Evolutionary conservation across 2,888 invertebrate species (phyloP).

Genomic region (Agriotes lineatus): DNA sequence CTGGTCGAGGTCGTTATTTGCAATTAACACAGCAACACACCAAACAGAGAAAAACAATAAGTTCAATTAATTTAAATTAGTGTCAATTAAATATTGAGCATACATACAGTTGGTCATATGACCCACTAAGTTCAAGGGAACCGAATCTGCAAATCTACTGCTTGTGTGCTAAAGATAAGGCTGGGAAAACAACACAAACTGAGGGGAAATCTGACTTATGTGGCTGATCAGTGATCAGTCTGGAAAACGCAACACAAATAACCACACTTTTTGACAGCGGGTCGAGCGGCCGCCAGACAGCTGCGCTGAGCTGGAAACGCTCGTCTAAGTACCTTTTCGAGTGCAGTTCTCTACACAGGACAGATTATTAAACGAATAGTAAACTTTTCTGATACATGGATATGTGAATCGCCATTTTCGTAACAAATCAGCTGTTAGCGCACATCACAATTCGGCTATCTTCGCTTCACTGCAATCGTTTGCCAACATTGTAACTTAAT

Average conservation of each 20-base stretch:
- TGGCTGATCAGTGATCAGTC: not conserved
- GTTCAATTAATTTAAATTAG: conserved; percentile 57
- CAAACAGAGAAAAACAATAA: conserved; percentile 41
- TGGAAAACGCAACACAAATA: conserved; percentile 25
- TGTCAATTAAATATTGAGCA: conserved; percentile 54
- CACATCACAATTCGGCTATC: conserved; percentile 31
- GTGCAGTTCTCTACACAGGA: conserved; percentile 21
- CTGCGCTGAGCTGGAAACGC: too few relatives aligned
- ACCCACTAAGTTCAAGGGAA: conserved; percentile 37
- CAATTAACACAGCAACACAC: conserved; percentile 38
- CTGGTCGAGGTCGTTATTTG: conserved; percentile 27
- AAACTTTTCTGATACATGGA: conserved; percentile 48
- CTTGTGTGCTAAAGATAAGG: not conserved
- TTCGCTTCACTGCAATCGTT: conserved; percentile 19
- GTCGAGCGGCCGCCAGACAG: too few relatives aligned
- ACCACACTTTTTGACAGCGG: conserved; percentile 48
- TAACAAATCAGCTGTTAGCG: conserved; percentile 61
- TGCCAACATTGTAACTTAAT: too few relatives aligned
- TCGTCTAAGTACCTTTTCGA: conserved; percentile 24
- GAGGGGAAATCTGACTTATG: not conserved
- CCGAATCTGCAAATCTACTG: not conserved
- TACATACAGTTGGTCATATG: conserved; percentile 47
- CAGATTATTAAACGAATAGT: conserved; percentile 56
- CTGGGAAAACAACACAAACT: not conserved
- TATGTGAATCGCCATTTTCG: conserved; percentile 60